These are phyloP conservation scores for Pachyrhynchus sulphureomaculatus DNA, from an alignment of 1,140 invertebrate genomes.

Conservation along the genomic window DNA sequence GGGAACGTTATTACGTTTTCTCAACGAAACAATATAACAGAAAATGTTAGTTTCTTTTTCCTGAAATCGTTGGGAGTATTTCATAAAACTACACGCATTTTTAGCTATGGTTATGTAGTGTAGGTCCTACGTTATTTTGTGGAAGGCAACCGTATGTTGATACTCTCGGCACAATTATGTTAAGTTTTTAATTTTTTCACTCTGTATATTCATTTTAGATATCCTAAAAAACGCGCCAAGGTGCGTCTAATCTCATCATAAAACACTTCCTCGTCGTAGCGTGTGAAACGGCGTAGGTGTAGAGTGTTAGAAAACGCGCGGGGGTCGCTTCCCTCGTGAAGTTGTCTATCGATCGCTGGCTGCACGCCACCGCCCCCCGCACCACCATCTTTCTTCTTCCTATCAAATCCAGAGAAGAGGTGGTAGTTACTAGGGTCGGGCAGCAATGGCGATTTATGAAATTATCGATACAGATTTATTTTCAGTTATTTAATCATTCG, in stretches of 20 bases:
- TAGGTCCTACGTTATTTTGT: too few relatives aligned
- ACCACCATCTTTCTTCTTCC: constrained; percentile 2
- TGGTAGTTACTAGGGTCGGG: background rate
- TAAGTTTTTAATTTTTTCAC: background rate
- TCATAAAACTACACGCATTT: too few relatives aligned
- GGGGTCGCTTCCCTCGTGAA: constrained; percentile 1
- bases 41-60: too few relatives aligned
- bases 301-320: constrained; percentile 5
- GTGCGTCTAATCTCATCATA: constrained; percentile 9
- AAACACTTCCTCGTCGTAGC: constrained; percentile 1
- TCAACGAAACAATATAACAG: too few relatives aligned
- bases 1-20: too few relatives aligned
- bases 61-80: too few relatives aligned
- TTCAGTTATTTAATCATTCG: too few relatives aligned
- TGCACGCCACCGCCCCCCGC: background rate
- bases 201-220: background rate
- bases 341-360: constrained; percentile 18
- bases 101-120: too few relatives aligned
- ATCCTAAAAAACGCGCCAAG: constrained; percentile 3
- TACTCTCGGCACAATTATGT: background rate
- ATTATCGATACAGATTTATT: background rate
- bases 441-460: background rate
- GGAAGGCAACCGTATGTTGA: too few relatives aligned
- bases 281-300: constrained; percentile 7
- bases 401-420: background rate